Evolutionary conservation across 2,113 vertebrate species (phyloP).

Genomic region (Dipodomys merriami): DNA sequence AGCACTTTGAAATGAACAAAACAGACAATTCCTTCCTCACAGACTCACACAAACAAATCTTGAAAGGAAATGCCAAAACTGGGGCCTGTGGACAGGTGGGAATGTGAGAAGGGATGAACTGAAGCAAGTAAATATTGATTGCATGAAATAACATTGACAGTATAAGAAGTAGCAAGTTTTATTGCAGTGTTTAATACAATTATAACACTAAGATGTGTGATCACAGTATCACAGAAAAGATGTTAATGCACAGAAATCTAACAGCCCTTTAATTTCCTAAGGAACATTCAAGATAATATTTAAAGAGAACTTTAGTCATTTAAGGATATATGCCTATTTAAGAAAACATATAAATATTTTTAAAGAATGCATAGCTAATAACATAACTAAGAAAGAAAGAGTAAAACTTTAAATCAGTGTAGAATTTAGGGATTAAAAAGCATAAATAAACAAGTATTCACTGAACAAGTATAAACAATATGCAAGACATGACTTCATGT

Average conservation of each 20-base stretch:
- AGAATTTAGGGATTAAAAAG: not conserved
- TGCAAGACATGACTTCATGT: not conserved
- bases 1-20: not conserved
- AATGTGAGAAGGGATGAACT: not conserved
- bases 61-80: not conserved
- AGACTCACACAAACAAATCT: not conserved
- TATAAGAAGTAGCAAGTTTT: not conserved
- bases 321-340: not conserved
- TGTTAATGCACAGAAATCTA: not conserved
- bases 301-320: not conserved
- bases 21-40: not conserved
- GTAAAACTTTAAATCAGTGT: not conserved
- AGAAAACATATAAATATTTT: not conserved
- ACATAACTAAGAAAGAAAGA: not conserved
- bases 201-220: not conserved
- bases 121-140: not conserved
- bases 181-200: not conserved
- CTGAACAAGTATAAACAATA: not conserved
- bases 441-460: not conserved
- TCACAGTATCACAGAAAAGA: not conserved
- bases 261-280: not conserved
- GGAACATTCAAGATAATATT: not conserved
- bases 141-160: not conserved
- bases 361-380: not conserved
- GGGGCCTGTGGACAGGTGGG: not conserved